phyloP scores from a whole-genome alignment of 2,113 vertebrate genomes.

The Neomonachus schauinslandi region DNA sequence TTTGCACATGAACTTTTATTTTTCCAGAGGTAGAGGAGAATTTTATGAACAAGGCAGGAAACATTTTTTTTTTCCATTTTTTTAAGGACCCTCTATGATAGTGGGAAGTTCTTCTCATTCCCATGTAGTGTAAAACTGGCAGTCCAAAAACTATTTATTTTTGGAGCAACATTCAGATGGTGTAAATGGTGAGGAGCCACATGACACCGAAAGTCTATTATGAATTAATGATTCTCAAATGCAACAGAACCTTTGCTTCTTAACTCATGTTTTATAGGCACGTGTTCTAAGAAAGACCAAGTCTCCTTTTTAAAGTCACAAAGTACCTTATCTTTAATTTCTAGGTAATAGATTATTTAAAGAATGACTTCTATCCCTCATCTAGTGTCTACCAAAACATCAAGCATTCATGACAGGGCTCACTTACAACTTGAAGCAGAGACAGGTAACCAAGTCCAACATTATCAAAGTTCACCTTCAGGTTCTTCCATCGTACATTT shows the following conservation, averaged over 20 bases:
- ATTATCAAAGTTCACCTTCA: constrained; percentile 97
- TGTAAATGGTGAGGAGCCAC: neutral
- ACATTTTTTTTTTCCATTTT: neutral
- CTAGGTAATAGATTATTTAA: neutral
- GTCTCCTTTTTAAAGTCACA: neutral
- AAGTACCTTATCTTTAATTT: constrained; percentile 8
- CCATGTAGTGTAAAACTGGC: neutral
- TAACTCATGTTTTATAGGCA: neutral
- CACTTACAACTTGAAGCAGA: constrained; percentile 82
- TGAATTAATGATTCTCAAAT: neutral
- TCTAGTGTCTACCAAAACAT: neutral
- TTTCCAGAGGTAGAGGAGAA: neutral
- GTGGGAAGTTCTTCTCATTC: neutral
- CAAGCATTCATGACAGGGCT: neutral
- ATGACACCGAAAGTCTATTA: neutral
- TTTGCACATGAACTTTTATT: neutral
- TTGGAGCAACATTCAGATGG: neutral
- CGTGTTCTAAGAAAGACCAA: constrained; percentile 20
- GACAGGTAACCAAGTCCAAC: constrained; percentile 95
- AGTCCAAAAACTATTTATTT: neutral
- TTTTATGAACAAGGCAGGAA: neutral
- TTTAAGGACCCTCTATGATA: neutral
- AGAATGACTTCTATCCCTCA: neutral
- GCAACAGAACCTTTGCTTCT: neutral
- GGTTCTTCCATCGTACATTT: constrained; percentile 89